Evolutionary conservation across 2,888 invertebrate genomes (phyloP), one percentile per base, ranked within the genome.

Genomic region (Drosophila ustulata): DNA sequence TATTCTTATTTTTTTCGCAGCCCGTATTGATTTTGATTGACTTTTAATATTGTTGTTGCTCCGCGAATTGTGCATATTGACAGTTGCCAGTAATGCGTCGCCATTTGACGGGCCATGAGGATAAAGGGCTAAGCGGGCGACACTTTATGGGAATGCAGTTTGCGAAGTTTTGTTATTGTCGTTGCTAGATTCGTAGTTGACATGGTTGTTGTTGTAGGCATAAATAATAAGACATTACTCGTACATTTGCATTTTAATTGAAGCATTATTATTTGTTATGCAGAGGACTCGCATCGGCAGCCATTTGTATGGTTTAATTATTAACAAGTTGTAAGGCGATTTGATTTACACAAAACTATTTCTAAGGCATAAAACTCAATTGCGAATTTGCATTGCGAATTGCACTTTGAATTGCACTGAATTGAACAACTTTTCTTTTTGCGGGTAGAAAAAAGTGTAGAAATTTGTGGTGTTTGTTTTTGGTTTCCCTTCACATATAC

Each of bases 211-310:
- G 28, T 18, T 30, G 49, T n/a, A 18, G 39, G 32, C 18, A 46
- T 30, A 32, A 30, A 5, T 28, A 41, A 56, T 34, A 51, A 18
- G 46, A 28, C 11, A 65, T 69, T 77, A 63, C 67, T 30, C 77
- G 71, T 80, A 82, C 83, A 65, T 77, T 77, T 82, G 66, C 76
- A 87, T 78, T 74, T 70, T 57, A 76, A 81, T 71, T 80, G 71
- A 59, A 66, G 74, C 72, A 77, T 78, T 75, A 76, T 57, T 47
- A 45, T 52, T 78, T 71, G 61, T 49, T 53, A 63, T 47, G 66
- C 59, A 72, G 50, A 66, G 66, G 69, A 73, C 66, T 78, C 51
- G 66, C 53, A 69, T 66, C 63, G 75, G 71, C 81, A 70, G 84
- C 71, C 74, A 74, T 56, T 65, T 63, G 65, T 51, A 23, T 57